Evolutionary conservation across 2,888 invertebrate genomes (phyloP).

Genomic region (Timema podura): DNA sequence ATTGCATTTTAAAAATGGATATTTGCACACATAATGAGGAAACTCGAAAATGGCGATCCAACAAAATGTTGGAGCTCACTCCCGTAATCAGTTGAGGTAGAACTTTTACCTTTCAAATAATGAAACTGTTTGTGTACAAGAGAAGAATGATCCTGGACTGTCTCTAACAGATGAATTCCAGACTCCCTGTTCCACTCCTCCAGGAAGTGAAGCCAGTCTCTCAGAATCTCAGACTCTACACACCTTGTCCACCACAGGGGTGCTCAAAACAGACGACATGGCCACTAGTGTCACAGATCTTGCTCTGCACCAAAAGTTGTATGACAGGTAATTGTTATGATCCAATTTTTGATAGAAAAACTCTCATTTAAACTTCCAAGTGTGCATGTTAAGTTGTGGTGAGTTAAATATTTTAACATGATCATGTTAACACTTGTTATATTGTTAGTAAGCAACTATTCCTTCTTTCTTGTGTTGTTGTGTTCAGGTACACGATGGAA

Average conservation of each 20-base stretch:
- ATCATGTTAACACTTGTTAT: not conserved
- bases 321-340: conserved; percentile 59
- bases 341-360: too few species aligned
- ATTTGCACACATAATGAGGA: too few species aligned
- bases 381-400: not conserved
- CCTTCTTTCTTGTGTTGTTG: not conserved
- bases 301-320: conserved; percentile 63
- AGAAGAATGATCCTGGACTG: too few species aligned
- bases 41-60: too few species aligned
- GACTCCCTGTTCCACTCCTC: conserved; percentile 86
- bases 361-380: too few species aligned
- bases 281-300: conserved; percentile 51
- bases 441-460: not conserved
- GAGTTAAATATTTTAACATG: not conserved
- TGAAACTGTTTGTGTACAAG: conserved; percentile 41
- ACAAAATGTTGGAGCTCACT: too few species aligned
- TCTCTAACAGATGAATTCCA: conserved; percentile 58
- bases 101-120: conserved; percentile 41
- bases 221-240: conserved; percentile 40
- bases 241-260: conserved; percentile 46
- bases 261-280: conserved; percentile 33
- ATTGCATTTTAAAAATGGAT: too few species aligned
- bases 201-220: conserved; percentile 68
- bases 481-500: conserved; percentile 54
- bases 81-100: too few species aligned